Base-by-base conservation (phyloP, 2,797 vertebrate species). In the Myotis planiceps region DNA sequence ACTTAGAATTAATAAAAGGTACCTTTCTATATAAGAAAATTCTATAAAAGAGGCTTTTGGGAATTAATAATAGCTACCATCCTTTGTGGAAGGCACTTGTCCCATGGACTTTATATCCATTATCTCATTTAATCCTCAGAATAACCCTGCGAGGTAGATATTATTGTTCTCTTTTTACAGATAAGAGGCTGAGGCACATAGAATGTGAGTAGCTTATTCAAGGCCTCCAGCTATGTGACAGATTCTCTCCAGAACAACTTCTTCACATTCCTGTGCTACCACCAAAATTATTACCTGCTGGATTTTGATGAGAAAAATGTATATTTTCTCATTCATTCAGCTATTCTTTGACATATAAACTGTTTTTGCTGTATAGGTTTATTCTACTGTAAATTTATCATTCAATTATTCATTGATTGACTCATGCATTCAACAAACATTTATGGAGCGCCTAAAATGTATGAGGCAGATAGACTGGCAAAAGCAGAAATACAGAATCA, bases 1-100 rank as follows among this genome's bases (percentile, higher is more conserved):
- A 42, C 37, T 91, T 84, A 72, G n/a, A 85, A 23, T 51, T 88
- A 68, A 60, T 84, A 34, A 60, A 91, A 53, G 53, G 7, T 63
- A 69, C 10, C 14, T 90, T 92, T 88, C 37, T 76, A 32, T 95
- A 82, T 51, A 47, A 75, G 25, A 37, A 79, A 71, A 80, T 74
- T 82, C 16, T 74, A 21, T 90, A 34, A 60, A 79, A 86, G n/a
- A 74, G 23, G 12, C 12, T 74, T 93, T 63, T 0, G 27, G 63
- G 49, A 91, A 91, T 85, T 88, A 71, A 42, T 65, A 94, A 74
- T 82, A 82, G 69, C 72, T 47, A 65, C 9, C 37, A 71, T 58
- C 19, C 25, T 69, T 13, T 14, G 6, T 65, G 34, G 39, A 88
- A 92, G 25, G 8, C 58, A 71, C 15, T 58, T 60, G 32, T 47